Evolutionary conservation across 2,888 invertebrate species (phyloP).

Genomic region (Anoncus sp.): DNA sequence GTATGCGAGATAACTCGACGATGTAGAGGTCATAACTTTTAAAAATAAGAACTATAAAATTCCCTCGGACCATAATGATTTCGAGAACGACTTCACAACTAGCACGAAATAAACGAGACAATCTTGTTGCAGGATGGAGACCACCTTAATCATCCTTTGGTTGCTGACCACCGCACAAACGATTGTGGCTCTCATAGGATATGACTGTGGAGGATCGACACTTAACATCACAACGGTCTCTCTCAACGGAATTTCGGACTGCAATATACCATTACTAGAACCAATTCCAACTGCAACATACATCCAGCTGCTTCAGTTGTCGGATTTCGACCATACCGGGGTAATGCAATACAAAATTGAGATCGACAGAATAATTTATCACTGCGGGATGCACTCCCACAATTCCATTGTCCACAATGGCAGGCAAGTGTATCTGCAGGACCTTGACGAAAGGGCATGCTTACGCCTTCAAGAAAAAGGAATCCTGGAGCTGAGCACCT

Average conservation of each 20-base stretch:
- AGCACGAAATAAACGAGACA: too few species aligned
- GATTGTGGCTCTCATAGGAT: constrained; percentile 25
- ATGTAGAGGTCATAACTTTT: too few species aligned
- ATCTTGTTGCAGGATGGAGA: too few species aligned
- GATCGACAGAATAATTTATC: not conserved
- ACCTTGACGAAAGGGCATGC: constrained; percentile 11
- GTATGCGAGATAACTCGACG: too few species aligned
- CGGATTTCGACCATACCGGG: not conserved
- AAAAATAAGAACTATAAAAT: too few species aligned
- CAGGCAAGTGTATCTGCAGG: constrained; percentile 31
- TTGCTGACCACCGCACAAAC: not conserved
- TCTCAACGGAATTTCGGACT: constrained; percentile 16
- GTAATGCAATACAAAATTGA: not conserved
- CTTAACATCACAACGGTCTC: constrained; percentile 49
- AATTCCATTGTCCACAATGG: too few species aligned
- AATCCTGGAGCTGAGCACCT: not conserved
- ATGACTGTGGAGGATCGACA: constrained; percentile 45
- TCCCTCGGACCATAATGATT: too few species aligned
- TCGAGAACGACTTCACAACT: too few species aligned
- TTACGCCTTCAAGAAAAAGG: constrained; percentile 8
- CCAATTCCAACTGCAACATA: constrained; percentile 10
- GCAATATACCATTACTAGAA: constrained; percentile 15
- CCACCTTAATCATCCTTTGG: not conserved
- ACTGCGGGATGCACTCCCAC: too few species aligned
- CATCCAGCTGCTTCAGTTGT: constrained; percentile 23